Conservation (phyloP, 2,113 vertebrate genomes). For the Pteruthius melanotis region DNA sequence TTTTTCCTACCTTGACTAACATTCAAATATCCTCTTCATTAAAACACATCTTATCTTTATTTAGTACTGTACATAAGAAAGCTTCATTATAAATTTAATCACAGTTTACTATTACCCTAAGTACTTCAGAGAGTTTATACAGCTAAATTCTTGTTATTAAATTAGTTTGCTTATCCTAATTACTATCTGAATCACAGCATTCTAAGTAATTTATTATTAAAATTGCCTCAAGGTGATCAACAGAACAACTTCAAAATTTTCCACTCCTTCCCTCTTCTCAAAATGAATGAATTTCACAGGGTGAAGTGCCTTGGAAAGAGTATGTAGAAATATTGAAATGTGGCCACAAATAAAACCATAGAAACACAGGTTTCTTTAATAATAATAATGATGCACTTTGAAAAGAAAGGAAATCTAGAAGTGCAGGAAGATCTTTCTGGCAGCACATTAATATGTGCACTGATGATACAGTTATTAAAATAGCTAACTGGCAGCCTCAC, state of each 20-base stretch:
- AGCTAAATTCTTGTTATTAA: constrained; percentile 19
- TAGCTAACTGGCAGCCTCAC: not conserved
- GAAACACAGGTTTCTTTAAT: constrained; percentile 33
- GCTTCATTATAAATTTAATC: not conserved
- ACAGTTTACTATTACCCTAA: not conserved
- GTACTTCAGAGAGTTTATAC: constrained; percentile 23
- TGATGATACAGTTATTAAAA: not conserved
- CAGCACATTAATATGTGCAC: not conserved
- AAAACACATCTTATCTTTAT: not conserved
- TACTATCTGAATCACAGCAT: constrained; percentile 47
- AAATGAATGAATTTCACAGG: constrained; percentile 67
- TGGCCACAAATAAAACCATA: constrained; percentile 67
- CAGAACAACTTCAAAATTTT: constrained; percentile 59
- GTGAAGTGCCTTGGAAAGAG: constrained; percentile 51
- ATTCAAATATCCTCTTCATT: not conserved
- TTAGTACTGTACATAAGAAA: not conserved
- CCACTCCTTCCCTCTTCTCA: not conserved
- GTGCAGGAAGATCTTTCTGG: not conserved
- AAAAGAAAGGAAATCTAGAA: not conserved
- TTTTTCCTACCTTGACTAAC: not conserved
- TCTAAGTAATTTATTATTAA: constrained; percentile 68
- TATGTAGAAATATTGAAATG: constrained; percentile 64
- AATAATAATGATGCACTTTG: not conserved
- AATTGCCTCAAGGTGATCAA: constrained; percentile 66
- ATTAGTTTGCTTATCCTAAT: constrained; percentile 65